These are phyloP conservation scores for Agrotis exclamationis DNA, from an alignment of 2,888 invertebrate genomes.

Conservation along the genomic window DNA sequence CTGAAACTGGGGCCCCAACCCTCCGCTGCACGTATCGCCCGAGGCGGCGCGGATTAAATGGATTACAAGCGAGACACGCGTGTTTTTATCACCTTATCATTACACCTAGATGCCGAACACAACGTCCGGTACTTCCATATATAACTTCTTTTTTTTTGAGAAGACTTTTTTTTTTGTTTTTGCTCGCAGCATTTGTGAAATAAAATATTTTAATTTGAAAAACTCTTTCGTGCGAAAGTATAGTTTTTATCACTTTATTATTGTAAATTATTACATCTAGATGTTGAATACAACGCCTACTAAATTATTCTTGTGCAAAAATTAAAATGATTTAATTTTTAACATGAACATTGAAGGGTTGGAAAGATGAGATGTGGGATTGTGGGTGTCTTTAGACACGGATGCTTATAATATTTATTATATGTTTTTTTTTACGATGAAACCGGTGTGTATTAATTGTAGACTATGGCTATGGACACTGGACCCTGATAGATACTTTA, in stretches of 20 bases:
- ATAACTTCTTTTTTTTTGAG: neutral
- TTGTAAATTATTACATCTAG: too few relatives aligned
- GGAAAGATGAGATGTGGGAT: neutral
- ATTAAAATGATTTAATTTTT: neutral
- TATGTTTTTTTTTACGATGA: neutral
- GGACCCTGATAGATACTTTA: too few relatives aligned
- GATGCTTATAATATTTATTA: neutral
- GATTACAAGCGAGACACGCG: constrained; percentile 60
- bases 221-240: too few relatives aligned
- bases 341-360: neutral
- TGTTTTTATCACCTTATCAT: constrained; percentile 62
- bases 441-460: too few relatives aligned
- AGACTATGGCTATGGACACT: too few relatives aligned
- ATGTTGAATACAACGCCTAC: too few relatives aligned
- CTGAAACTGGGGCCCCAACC: constrained; percentile 41
- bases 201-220: too few relatives aligned
- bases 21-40: constrained; percentile 55
- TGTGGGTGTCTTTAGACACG: neutral
- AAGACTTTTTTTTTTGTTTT: neutral
- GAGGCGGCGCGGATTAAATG: constrained; percentile 57
- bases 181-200: too few relatives aligned
- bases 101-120: constrained; percentile 46
- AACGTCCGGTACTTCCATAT: constrained; percentile 20
- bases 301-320: too few relatives aligned
- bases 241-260: too few relatives aligned